Conservation (phyloP, 2,888 invertebrate genomes). For the Arctia plantaginis region DNA sequence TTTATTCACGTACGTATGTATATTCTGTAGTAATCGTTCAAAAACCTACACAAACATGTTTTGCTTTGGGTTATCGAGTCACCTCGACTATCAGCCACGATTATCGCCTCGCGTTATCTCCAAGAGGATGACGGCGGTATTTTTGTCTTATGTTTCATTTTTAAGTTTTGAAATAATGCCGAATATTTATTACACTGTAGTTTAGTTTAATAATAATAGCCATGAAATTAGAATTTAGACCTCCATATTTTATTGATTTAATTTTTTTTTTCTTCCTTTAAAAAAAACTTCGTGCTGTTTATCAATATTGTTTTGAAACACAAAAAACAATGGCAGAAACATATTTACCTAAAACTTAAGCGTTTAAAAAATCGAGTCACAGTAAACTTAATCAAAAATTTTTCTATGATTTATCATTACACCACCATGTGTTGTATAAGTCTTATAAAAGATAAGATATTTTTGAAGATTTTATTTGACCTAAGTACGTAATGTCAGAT, state of each 20-base stretch:
- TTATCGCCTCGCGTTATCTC: slow-evolving; percentile 42
- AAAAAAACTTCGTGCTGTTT: no score
- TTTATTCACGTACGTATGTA: background rate
- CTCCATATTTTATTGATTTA: background rate
- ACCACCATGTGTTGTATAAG: no score
- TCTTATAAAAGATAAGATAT: no score
- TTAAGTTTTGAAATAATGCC: slow-evolving; percentile 6
- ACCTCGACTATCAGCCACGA: slow-evolving; percentile 44
- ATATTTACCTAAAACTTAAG: no score
- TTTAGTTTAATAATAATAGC: background rate
- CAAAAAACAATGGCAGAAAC: no score
- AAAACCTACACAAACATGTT: slow-evolving; percentile 46
- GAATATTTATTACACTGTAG: background rate
- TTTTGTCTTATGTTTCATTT: slow-evolving; percentile 16
- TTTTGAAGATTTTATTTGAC: no score
- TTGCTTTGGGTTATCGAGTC: slow-evolving; percentile 42
- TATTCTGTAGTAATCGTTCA: slow-evolving; percentile 9
- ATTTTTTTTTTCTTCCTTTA: no score
- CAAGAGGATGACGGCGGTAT: slow-evolving; percentile 38
- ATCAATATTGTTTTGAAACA: no score
- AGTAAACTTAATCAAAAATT: no score
- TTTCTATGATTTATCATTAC: no score
- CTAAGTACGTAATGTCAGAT: no score
- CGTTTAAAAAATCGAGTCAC: no score
- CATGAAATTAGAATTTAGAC: background rate